These are phyloP conservation scores for Phoronis australis DNA, from an alignment of 2,888 invertebrate genomes.

Conservation along the genomic window DNA sequence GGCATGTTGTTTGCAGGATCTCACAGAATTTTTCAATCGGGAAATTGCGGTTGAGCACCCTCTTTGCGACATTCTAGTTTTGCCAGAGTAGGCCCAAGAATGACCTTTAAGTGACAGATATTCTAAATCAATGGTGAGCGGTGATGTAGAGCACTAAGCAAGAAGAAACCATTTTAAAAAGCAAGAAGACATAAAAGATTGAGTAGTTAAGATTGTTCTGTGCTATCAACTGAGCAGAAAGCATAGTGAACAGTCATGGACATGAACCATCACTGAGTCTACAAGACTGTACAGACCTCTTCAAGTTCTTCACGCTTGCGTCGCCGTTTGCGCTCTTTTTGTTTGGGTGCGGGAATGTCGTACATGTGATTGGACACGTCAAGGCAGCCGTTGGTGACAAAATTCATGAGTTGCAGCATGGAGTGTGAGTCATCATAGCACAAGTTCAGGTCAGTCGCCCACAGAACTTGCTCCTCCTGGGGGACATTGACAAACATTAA, in stretches of 20 bases:
- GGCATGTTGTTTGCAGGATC: no score
- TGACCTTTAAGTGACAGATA: no score
- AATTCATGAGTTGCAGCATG: slow-evolving; percentile 44
- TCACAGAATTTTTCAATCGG: no score
- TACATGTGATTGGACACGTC: slow-evolving; percentile 39
- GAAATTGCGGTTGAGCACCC: no score
- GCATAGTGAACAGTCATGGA: no score
- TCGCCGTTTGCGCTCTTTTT: slow-evolving; percentile 26
- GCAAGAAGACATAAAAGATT: neutral
- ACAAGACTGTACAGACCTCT: slow-evolving; percentile 11
- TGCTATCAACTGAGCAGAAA: no score
- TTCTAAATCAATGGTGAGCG: no score
- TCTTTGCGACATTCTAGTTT: no score
- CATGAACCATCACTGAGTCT: slow-evolving; percentile 6
- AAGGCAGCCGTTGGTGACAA: slow-evolving; percentile 43
- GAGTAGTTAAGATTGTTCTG: slow-evolving; percentile 11
- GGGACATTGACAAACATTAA: no score
- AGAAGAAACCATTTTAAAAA: neutral
- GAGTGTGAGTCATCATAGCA: slow-evolving; percentile 45
- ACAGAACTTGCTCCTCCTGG: slow-evolving; percentile 48
- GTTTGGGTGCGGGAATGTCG: slow-evolving; percentile 29
- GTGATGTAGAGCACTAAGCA: slow-evolving; percentile 13
- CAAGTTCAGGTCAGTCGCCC: slow-evolving; percentile 49
- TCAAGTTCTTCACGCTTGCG: slow-evolving; percentile 3
- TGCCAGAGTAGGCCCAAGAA: no score